Base-by-base conservation (phyloP, 2,797 vertebrate species). In the Macropodus opercularis region DNA sequence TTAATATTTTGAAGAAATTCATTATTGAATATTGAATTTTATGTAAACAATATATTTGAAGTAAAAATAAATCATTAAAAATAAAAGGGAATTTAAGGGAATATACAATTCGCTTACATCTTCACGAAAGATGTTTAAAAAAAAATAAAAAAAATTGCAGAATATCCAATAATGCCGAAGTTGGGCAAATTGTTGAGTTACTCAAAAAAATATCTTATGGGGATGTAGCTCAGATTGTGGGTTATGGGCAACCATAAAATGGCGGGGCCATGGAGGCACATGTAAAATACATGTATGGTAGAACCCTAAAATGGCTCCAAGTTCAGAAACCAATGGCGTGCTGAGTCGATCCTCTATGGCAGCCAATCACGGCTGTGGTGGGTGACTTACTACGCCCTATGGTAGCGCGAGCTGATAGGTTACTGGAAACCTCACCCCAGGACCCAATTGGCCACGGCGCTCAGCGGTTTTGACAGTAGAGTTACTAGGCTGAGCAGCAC, bases 271-370 rank as follows among this genome's bases (percentile, higher is more conserved):
- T 42, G 41, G 43, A 40, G 13, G 11, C 5, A 2, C 35, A 41
- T 49, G 44, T 22, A 10, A 69, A 77, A 58, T 8, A 10, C 64
- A 68, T 11, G 43, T 35, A 35, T 15, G 1, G 34, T 31, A 27
- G 26, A 61, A 68, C 67, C 72, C 55, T 75, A 89, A 91, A 83
- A 91, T 91, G 90, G 87, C 88, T 82, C 42, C 86, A 31, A 47
- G 35, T 72, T 79, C 19, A 31, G 21, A 43, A 66, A 41, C 87
- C 87, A 89, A 83, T 84, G 18, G 35, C 1, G 3, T 22, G 31
- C 62, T 7, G 31, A 13, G 2, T 57, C 0, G 17, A 38, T 53
- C 18, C 53, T 41, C 32, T 23, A 15, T 65, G 32, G 48, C 68
- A 52, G 75, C 88, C 87, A 74, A 90, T 88, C 63, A 19, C 19